Conservation (phyloP, 2,797 vertebrate species). For the Ctenopoma kingsleyae region DNA sequence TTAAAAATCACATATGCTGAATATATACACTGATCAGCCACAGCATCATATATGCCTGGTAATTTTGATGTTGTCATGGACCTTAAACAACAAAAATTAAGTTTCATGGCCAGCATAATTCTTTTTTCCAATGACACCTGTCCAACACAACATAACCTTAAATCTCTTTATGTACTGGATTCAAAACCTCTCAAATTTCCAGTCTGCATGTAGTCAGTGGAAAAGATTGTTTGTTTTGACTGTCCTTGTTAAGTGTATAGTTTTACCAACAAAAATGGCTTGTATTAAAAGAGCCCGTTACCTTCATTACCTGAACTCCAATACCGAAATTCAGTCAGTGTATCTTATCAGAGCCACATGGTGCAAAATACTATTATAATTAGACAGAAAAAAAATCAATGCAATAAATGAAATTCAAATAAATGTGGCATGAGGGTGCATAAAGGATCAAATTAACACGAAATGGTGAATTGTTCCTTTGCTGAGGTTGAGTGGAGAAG, state of each 20-base stretch:
- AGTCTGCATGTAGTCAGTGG: slow-evolving; percentile 31
- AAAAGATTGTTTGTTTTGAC: slow-evolving; percentile 44
- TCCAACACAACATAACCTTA: too few relatives aligned
- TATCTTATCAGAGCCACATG: slow-evolving; percentile 38
- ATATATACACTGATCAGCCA: too few relatives aligned
- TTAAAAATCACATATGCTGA: too few relatives aligned
- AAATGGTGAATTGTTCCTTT: slow-evolving; percentile 20
- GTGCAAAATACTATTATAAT: slow-evolving; percentile 45
- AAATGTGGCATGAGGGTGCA: slow-evolving; percentile 6
- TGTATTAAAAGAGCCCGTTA: slow-evolving; percentile 50
- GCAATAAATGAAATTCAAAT: slow-evolving; percentile 44
- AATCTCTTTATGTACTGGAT: too few relatives aligned
- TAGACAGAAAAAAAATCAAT: slow-evolving; percentile 48
- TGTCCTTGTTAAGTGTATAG: slow-evolving; percentile 45
- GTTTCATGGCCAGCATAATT: too few relatives aligned
- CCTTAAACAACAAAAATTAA: too few relatives aligned
- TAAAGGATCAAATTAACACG: slow-evolving; percentile 34
- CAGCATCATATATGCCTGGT: too few relatives aligned
- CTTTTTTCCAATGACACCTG: too few relatives aligned
- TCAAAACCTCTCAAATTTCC: background rate
- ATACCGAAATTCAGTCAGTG: slow-evolving; percentile 39
- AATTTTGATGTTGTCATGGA: too few relatives aligned
- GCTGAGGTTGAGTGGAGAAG: background rate
- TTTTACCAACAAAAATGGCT: slow-evolving; percentile 31
- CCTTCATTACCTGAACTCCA: slow-evolving; percentile 46